Evolutionary conservation across 2,113 vertebrate species (phyloP), one percentile per base, ranked within the genome.

Genomic region (Fregata magnificens): DNA sequence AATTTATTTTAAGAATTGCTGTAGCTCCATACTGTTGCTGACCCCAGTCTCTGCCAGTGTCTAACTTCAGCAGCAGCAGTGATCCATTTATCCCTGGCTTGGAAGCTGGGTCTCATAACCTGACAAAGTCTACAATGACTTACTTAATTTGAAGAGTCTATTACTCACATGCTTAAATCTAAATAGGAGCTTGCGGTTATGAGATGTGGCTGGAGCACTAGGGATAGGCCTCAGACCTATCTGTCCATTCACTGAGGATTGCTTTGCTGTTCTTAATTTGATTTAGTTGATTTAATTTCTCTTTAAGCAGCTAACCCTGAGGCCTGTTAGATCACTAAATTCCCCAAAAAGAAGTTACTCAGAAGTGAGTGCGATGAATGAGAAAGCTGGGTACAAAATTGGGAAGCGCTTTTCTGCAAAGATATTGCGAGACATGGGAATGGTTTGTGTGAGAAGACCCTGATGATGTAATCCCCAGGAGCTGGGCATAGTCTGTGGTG

Each of bases 1-100:
- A 53, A 79, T 88, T 87, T 93, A 91, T 90, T 94, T 95, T 90
- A 56, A 93, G 92, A 79, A 82, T 82, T 36, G 70, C 11, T 76
- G 79, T 15, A 88, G 95, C 88, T 94, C 66, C 44, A 24, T 8
- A 6, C 20, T 86, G 90, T 3, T 69, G 86, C 88, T 93, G 88
- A 92, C 90, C 95, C 66, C 59, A 74, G 72, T 34, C 53, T 81
- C 71, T 55, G 32, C 22, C 52, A 83, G 90, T 3, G 29, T 31
- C 53, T 12, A 32, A 55, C 56, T 91, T 49, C 79, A 79, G 62
- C 84, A 91, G 44, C 58, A 67, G 70, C 86, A 70, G 36, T 5
- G 56, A 85, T 82, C 78, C 70, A 34, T n/a, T 79, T 78, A 50
- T 53, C 47, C 70, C 90, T 82, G 52, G 13, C 62, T 72, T 31